Evolutionary conservation across 2,113 vertebrate species (phyloP), one percentile per base, ranked within the genome.

Genomic region (Alces alces): DNA sequence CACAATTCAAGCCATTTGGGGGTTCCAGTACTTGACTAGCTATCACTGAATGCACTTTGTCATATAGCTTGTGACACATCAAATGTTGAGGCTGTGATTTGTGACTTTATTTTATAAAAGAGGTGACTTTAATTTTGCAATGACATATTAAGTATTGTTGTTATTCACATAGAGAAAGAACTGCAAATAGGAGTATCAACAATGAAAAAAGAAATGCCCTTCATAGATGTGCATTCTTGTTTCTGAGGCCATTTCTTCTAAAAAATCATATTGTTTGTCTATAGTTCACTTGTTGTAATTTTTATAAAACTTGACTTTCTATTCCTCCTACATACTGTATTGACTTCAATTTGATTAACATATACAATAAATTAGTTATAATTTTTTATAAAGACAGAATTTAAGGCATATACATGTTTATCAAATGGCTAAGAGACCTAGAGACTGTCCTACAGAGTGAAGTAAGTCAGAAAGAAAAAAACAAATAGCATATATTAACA

Each of bases 311-410:
- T 39, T 73, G 45, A 58, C 52, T 80, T 14, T 55, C 28, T 89
- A 2, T 95, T 92, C 28, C 23, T 86, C 21, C 70, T 39, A 47
- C 2, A 30, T 78, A 27, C 0, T 60, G 19, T 39, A 6, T 58
- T 86, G n/a, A 1, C 23, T 91, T 89, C 73, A 30, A 64, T 70
- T 88, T 91, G 54, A 83, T 50, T 92, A 92, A 57, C 17, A 47
- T 28, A 61, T 6, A 14, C 7, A 70, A 82, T 76, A 89, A 36
- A 21, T 73, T 88, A 61, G 1, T 85, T 86, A 93, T 21, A 88
- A 50, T 55, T 92, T 84, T 21, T 61, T 39, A 30, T 92, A 93
- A 73, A 86, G 33, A 39, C 7, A 50, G 43, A 73, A 93, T 73
- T 25, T 57, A 89, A 91, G 52, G 33, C 28, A 64, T 47, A 47